Evolutionary conservation across 2,797 vertebrate genomes (phyloP).

Genomic region (Heteromormyrus szaboi): DNA sequence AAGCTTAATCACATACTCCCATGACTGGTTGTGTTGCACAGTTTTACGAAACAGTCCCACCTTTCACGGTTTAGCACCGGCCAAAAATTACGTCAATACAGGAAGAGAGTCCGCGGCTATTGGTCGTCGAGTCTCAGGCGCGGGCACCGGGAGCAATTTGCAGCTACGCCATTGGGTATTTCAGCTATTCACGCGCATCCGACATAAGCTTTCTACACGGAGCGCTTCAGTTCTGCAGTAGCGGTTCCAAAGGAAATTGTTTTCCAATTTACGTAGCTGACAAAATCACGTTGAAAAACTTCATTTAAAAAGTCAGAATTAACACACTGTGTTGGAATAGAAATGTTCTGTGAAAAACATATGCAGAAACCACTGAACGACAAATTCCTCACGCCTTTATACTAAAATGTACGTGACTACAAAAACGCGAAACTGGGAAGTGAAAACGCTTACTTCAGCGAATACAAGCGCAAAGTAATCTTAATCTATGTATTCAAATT

Average conservation of each 20-base stretch:
- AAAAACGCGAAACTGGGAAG: background rate
- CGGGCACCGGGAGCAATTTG: conserved; percentile 45
- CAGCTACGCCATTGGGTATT: conserved; percentile 49
- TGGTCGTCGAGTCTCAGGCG: conserved; percentile 49
- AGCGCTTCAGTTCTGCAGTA: conserved; percentile 19
- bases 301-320: background rate
- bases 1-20: background rate
- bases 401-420: background rate
- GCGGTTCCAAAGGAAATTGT: conserved; percentile 43
- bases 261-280: background rate
- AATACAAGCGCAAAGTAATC: background rate
- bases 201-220: conserved; percentile 17
- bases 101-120: conserved; percentile 37
- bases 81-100: conserved; percentile 58
- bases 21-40: conserved; percentile 26
- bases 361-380: background rate
- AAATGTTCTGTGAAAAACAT: background rate
- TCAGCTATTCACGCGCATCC: conserved; percentile 44
- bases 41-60: conserved; percentile 27
- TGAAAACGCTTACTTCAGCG: background rate
- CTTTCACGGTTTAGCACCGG: conserved; percentile 24
- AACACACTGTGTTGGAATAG: background rate
- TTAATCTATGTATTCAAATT: background rate
- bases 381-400: background rate
- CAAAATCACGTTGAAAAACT: background rate